Evolutionary conservation across 2,113 vertebrate species (phyloP).

Genomic region (Forbesichthys papilliferus): DNA sequence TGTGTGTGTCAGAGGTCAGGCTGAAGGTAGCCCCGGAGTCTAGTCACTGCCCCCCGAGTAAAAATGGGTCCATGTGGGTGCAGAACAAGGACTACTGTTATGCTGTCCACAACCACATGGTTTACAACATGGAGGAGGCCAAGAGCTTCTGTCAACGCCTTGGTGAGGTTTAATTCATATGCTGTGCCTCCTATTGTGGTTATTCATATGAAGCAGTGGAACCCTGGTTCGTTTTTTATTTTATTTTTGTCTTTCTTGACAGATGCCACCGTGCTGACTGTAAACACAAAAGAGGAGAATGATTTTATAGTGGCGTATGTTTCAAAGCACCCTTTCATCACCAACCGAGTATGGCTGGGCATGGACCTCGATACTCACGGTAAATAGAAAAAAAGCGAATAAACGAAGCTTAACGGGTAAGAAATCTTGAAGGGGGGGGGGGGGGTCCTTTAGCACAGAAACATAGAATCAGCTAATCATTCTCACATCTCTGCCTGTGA

Average conservation of each 20-base stretch:
- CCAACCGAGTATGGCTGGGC: conserved; percentile 87
- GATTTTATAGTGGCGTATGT: conserved; percentile 84
- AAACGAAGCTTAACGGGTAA: neutral
- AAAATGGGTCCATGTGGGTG: conserved; percentile 78
- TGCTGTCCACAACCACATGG: conserved; percentile 80
- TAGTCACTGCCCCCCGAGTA: conserved; percentile 74
- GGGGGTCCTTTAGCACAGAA: no score
- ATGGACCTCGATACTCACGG: conserved; percentile 69
- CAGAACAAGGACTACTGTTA: conserved; percentile 85
- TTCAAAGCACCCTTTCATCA: conserved; percentile 81
- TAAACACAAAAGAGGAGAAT: conserved; percentile 87
- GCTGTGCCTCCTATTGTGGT: neutral
- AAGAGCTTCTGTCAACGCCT: conserved; percentile 79
- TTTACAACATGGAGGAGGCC: conserved; percentile 78
- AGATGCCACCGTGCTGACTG: conserved; percentile 85
- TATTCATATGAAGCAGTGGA: conserved; percentile 8
- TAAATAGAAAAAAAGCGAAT: conserved; percentile 48
- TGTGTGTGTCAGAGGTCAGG: conserved; percentile 50
- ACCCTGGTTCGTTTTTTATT: neutral
- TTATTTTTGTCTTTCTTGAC: conserved; percentile 13
- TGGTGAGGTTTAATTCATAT: conserved; percentile 72
- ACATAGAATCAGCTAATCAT: neutral
- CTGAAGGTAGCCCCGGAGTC: conserved; percentile 18
- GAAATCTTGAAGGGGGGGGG: neutral
- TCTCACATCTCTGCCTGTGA: neutral